phyloP scores from a whole-genome alignment of 2,888 invertebrate genomes.

The Agriopis marginaria region DNA sequence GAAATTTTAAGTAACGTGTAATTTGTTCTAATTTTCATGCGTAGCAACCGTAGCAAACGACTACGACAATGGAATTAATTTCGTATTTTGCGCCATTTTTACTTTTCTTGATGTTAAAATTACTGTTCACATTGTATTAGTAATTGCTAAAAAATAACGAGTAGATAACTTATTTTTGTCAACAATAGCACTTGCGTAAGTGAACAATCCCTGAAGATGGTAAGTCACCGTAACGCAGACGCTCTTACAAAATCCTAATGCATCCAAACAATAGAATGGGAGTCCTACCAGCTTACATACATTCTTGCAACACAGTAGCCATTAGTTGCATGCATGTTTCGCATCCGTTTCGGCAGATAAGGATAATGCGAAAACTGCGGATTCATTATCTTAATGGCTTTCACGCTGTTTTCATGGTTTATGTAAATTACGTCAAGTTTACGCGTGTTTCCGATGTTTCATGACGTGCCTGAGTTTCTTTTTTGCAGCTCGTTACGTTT shows the following conservation, averaged over 20 bases:
- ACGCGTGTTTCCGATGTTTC: constrained; percentile 13
- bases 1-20: too few relatives aligned
- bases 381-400: constrained; percentile 31
- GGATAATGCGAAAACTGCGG: constrained; percentile 46
- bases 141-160: constrained; percentile 16
- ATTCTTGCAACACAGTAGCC: constrained; percentile 62
- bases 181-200: constrained; percentile 45
- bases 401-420: constrained; percentile 29
- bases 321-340: constrained; percentile 43
- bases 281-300: constrained; percentile 60
- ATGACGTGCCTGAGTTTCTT: constrained; percentile 22
- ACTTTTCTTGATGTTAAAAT: constrained; percentile 4
- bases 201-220: constrained; percentile 59
- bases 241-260: constrained; percentile 68
- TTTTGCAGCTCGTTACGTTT: constrained; percentile 11
- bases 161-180: constrained; percentile 14
- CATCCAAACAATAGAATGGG: constrained; percentile 74
- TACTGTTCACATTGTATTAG: constrained; percentile 18
- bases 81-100: neutral
- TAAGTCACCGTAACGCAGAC: constrained; percentile 64
- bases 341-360: constrained; percentile 60
- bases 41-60: constrained; percentile 8
- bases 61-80: constrained; percentile 5
- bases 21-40: neutral
- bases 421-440: constrained; percentile 13